Percentiles rank a stretch among this genome's conserved stretches.
Conservation (phyloP, 2,113 vertebrate species). For the Urocolius indicus region DNA sequence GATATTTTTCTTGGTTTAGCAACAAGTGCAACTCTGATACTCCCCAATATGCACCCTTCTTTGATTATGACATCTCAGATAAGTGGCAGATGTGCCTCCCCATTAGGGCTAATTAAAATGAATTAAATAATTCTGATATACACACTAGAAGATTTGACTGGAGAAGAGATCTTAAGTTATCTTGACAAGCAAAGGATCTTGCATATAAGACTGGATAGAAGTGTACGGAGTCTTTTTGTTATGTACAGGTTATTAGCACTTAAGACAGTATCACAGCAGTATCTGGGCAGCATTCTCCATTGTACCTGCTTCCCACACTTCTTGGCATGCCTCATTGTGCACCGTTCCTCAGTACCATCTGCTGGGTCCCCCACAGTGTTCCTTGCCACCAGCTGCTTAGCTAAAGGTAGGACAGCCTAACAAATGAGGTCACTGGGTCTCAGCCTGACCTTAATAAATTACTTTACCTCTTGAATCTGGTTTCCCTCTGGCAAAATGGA, state of each 20-base stretch:
- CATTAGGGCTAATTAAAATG: constrained; percentile 8
- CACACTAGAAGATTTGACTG: not conserved
- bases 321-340: not conserved
- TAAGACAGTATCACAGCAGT: not conserved
- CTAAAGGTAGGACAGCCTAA: constrained; percentile 28
- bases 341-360: constrained; percentile 20
- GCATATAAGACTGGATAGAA: not conserved
- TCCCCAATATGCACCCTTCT: not conserved
- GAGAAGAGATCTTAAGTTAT: not conserved
- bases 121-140: not conserved
- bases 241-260: not conserved
- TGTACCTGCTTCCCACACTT: constrained; percentile 32
- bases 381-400: constrained; percentile 17
- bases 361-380: constrained; percentile 19
- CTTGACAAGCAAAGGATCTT: not conserved
- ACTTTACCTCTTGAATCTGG: not conserved
- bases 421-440: not conserved
- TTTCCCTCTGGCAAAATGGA: not conserved
- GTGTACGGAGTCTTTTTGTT: accelerated
- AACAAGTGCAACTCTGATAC: not conserved
- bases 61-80: not conserved
- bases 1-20: not conserved
- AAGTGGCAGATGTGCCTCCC: not conserved
- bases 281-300: not conserved
- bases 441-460: not conserved